Evolutionary conservation across 64 coral and sea anemone species (phyloP).

Genomic region (Montipora sp.): DNA sequence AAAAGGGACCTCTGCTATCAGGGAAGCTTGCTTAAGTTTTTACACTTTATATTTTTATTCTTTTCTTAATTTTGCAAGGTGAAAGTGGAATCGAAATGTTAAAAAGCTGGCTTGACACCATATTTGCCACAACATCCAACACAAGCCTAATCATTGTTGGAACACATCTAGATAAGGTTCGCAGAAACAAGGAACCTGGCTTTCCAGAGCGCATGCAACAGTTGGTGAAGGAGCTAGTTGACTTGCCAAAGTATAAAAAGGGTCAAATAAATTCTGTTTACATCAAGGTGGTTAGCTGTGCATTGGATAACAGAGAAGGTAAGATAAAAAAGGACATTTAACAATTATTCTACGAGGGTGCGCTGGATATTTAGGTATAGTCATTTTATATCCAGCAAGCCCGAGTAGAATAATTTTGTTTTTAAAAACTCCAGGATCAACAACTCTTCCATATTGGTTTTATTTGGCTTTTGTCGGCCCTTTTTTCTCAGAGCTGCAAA

Average conservation of each 20-base stretch:
- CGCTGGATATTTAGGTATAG: too few relatives aligned
- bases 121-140: conserved; percentile 71
- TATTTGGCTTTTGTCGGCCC: too few relatives aligned
- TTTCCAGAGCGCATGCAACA: conserved; percentile 65
- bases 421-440: too few relatives aligned
- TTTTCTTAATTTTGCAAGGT: neutral
- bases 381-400: too few relatives aligned
- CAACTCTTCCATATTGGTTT: too few relatives aligned
- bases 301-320: conserved; percentile 74
- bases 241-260: conserved; percentile 44
- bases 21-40: too few relatives aligned
- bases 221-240: conserved; percentile 41
- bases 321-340: neutral
- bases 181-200: conserved; percentile 48
- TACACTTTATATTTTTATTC: neutral
- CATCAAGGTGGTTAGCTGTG: conserved; percentile 92
- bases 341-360: too few relatives aligned
- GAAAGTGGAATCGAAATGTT: conserved; percentile 70
- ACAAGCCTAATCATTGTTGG: conserved; percentile 89
- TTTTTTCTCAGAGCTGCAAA: too few relatives aligned
- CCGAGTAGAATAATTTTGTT: too few relatives aligned
- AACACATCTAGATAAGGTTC: conserved; percentile 88
- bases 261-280: conserved; percentile 54
- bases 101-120: conserved; percentile 90
- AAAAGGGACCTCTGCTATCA: too few relatives aligned